Conservation (phyloP, 1,140 invertebrate species). For the Tetramorium parvispinum region DNA sequence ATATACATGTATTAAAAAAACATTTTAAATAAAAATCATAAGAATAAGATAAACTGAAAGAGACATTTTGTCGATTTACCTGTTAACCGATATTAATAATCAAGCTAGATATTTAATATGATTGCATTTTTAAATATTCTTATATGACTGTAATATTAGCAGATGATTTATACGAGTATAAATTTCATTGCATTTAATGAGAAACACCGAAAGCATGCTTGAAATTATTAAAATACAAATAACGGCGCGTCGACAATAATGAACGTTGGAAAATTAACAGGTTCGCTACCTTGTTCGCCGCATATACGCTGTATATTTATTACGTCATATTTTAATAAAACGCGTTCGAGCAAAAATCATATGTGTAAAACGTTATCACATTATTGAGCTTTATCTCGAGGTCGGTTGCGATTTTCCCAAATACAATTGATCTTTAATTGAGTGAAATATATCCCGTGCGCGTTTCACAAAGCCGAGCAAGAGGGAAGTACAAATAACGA, state of each 20-base stretch:
- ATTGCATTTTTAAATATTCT: constrained; percentile 24
- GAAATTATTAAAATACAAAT: constrained; percentile 46
- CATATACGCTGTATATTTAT: constrained; percentile 21
- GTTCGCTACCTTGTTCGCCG: background rate
- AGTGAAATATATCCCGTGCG: constrained; percentile 11
- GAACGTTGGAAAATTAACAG: constrained; percentile 44
- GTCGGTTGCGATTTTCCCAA: background rate
- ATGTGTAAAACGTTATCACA: background rate
- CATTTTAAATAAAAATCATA: background rate
- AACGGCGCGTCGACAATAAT: constrained; percentile 35
- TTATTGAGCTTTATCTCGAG: constrained; percentile 9
- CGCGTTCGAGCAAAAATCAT: background rate
- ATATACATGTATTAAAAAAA: background rate
- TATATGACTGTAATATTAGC: constrained; percentile 23
- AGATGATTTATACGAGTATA: constrained; percentile 1
- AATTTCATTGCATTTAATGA: constrained; percentile 40
- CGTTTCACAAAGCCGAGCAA: constrained; percentile 27
- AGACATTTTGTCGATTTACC: background rate
- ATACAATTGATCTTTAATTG: constrained; percentile 15
- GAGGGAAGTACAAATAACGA: constrained; percentile 62
- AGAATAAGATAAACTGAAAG: background rate
- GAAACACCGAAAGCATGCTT: constrained; percentile 27
- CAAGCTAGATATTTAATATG: background rate
- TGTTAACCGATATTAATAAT: constrained; percentile 14
- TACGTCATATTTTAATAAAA: constrained; percentile 35